Evolutionary conservation across 64 coral and sea anemone genomes (phyloP), one percentile per base, ranked within the genome.

Genomic region (Astreopora myriophthalma): DNA sequence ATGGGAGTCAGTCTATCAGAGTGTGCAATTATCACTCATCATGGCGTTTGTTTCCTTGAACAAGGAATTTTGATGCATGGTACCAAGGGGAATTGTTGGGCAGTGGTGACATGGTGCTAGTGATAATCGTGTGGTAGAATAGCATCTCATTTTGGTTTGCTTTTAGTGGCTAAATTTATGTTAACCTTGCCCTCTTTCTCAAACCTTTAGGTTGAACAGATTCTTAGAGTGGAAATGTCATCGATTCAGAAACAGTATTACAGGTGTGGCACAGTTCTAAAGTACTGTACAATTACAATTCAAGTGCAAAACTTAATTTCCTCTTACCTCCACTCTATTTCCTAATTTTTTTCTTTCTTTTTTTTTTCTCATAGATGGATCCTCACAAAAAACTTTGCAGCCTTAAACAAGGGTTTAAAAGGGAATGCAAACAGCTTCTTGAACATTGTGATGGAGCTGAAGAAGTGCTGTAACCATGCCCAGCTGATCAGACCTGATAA

Each of bases 401-500:
- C 94, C 39, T 44, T 99, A 42, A 99, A 99, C 58, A 99, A 99
- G 90, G 97, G 97, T 31, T 80, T 99, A 71, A 99, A 99, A 30
- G 97, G 97, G 24, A 99, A 99, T 52, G 61, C 67, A 3, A 99
- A 96, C 57, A 99, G 90, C 19, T 99, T 99, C 38, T 67, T 99
- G 7, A 99, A 99, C 72, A 99, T 99, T 67, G 97, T 99, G 46
- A 99, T 99, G 97, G 97, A 99, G 87, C 52, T 99, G 67, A 99
- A 99, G 57, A 99, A 99, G 62, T 99, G 97, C 32, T 93, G 94
- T 48, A 99, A 99, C 66, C 97, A 99, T 37, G 79, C 97, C 1
- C 86, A 88, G 24, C 80, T 99, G 14, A 99, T 95, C 40, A 76
- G 97, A n/a, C 97, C 94, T 6, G 97, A 99, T 36, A 90, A 65